phyloP scores from a whole-genome alignment of 1,140 invertebrate genomes.

The Zaprionus gabonicus region DNA sequence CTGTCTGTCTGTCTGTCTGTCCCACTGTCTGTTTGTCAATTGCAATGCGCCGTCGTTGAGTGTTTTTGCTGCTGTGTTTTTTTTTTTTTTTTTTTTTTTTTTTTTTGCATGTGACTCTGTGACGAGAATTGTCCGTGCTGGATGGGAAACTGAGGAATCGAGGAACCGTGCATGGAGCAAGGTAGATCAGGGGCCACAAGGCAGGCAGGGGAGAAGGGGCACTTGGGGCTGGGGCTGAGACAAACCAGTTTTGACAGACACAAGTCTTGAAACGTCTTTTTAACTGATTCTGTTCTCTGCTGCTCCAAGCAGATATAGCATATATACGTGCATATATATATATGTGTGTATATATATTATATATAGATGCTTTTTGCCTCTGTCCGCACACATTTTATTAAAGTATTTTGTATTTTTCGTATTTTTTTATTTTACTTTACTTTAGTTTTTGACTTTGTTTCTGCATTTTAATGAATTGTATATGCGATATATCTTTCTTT shows the following conservation, averaged over 20 bases:
- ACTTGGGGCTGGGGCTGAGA: constrained; percentile 44
- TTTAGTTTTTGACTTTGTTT: constrained; percentile 69
- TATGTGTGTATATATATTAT: constrained; percentile 35
- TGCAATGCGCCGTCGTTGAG: constrained; percentile 66
- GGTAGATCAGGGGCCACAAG: not conserved
- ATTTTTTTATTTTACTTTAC: constrained; percentile 23
- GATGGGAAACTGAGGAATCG: constrained; percentile 58
- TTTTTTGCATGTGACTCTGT: constrained; percentile 73
- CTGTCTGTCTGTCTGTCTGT: constrained; percentile 64
- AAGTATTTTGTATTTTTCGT: constrained; percentile 65
- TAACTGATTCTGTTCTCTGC: constrained; percentile 71
- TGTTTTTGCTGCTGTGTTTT: constrained; percentile 43
- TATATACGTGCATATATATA: constrained; percentile 26
- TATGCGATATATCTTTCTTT: constrained; percentile 39
- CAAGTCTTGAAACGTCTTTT: constrained; percentile 81
- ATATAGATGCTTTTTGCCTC: constrained; percentile 44
- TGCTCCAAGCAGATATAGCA: not conserved
- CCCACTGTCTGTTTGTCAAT: constrained; percentile 73
- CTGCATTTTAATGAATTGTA: constrained; percentile 81
- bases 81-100: constrained; percentile 42
- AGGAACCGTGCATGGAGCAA: constrained; percentile 45
- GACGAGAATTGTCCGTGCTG: constrained; percentile 74
- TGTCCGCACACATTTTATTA: constrained; percentile 76
- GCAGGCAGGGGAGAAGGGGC: constrained; percentile 18
- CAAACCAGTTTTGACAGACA: constrained; percentile 81